These are phyloP conservation scores for Chaetoderma sp. DNA, from an alignment of 2,888 invertebrate genomes.

Conservation along the genomic window DNA sequence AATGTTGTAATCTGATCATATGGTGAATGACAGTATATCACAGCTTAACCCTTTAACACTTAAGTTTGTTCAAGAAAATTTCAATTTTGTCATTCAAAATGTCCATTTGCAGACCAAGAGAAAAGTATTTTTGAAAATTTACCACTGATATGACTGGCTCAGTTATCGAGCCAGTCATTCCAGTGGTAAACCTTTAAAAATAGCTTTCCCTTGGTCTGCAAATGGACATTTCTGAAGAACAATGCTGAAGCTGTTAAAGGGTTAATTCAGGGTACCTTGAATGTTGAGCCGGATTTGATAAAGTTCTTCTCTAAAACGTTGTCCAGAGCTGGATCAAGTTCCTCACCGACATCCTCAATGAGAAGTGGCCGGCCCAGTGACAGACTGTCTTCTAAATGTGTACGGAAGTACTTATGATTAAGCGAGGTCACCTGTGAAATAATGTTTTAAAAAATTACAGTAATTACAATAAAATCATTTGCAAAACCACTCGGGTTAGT, in stretches of 20 bases:
- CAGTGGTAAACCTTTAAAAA: too few relatives aligned
- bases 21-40: neutral
- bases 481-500: neutral
- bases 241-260: neutral
- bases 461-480: neutral
- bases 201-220: too few relatives aligned
- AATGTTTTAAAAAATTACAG: conserved; percentile 6
- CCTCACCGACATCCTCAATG: conserved; percentile 95
- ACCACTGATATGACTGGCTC: too few relatives aligned
- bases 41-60: too few relatives aligned
- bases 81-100: too few relatives aligned
- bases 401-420: conserved; percentile 96
- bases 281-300: conserved; percentile 95
- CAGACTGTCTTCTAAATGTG: conserved; percentile 88
- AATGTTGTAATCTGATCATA: neutral
- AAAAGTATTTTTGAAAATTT: too few relatives aligned
- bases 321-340: conserved; percentile 95
- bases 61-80: too few relatives aligned
- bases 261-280: conserved; percentile 74
- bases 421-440: conserved; percentile 84
- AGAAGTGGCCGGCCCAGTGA: conserved; percentile 89
- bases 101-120: too few relatives aligned
- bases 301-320: conserved; percentile 98
- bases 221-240: too few relatives aligned
- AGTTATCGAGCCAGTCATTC: too few relatives aligned